Evolutionary conservation across 2,888 invertebrate genomes (phyloP), one percentile per base, ranked within the genome.

Genomic region (Mechanitis messenoides): DNA sequence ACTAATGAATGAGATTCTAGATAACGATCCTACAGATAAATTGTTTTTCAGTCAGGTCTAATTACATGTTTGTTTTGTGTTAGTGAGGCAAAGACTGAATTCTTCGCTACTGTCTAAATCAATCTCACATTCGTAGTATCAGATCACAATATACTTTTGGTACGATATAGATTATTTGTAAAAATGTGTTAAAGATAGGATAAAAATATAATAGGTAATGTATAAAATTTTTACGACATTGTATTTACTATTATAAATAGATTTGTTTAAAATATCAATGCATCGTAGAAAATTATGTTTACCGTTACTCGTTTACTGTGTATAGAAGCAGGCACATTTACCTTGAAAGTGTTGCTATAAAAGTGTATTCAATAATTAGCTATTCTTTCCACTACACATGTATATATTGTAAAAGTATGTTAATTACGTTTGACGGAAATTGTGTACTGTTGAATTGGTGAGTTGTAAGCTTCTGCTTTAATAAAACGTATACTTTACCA

Each of bases 31-130:
- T 63, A 69, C 80, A 54, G 78, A 80, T 64, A 72, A 78, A 62
- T 74, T 78, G 64, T 75, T 78, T 63, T 78, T 83, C 73, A 84
- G 84, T 76, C 85, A 84, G 74, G 85, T 87, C 82, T 85, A 87
- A 75, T 77, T 77, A 61, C 71, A 70, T 73, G 28, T 72, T 72
- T 68, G 69, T 70, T 73, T 73, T 80, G 78, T 76, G 79, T 81
- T 81, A 82, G 84, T 83, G 87, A 89, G 88, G 83, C 82, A 86
- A 88, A 90, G 89, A 89, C 89, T 90, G 89, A 90, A 77, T 84
- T 81, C 79, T 61, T 61, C 61, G 59, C 63, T 63, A 63, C 58
- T 60, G 64, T 64, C 65, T 61, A 65, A 62, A 66, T 60, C 60
- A 63, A 68, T 68, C 63, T 60, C 69, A 70, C 66, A 66, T 69